These are phyloP conservation scores for Aspidiotus rigidus DNA, from an alignment of 2,888 invertebrate species.

Conservation along the genomic window DNA sequence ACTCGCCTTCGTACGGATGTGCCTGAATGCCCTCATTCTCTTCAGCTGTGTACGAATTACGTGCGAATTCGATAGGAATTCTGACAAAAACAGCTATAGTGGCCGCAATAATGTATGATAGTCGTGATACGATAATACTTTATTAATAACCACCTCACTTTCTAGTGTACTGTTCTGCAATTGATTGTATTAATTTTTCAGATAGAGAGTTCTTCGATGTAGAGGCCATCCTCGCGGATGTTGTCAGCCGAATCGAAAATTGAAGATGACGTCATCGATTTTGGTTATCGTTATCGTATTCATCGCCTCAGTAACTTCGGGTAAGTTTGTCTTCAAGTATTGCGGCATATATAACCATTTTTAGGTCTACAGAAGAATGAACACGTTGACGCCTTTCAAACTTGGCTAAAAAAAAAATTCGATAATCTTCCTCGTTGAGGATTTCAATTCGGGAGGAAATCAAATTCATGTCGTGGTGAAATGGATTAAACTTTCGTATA, in stretches of 20 bases:
- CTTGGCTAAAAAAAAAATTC: background rate
- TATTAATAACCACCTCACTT: too few relatives aligned
- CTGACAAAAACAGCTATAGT: too few relatives aligned
- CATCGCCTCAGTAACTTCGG: background rate
- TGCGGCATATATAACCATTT: background rate
- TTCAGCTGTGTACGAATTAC: background rate
- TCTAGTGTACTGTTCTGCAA: too few relatives aligned
- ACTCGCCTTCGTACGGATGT: background rate
- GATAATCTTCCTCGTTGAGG: background rate
- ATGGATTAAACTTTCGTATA: conserved; percentile 4
- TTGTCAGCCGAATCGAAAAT: background rate
- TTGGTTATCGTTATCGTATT: conserved; percentile 1
- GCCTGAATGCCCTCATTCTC: background rate
- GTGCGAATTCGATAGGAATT: background rate
- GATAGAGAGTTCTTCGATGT: too few relatives aligned
- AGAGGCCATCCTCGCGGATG: too few relatives aligned
- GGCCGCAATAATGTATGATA: too few relatives aligned
- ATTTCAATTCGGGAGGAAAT: background rate
- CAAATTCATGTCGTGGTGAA: background rate
- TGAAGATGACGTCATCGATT: background rate
- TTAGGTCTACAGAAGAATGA: too few relatives aligned
- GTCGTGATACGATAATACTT: too few relatives aligned
- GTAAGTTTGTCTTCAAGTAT: background rate
- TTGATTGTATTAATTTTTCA: too few relatives aligned
- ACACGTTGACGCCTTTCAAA: too few relatives aligned